Percentiles rank a stretch among this genome's conserved stretches.
These are phyloP conservation scores for Brachionus calyciflorus DNA, from an alignment of 1,140 invertebrate genomes.

Conservation along the genomic window DNA sequence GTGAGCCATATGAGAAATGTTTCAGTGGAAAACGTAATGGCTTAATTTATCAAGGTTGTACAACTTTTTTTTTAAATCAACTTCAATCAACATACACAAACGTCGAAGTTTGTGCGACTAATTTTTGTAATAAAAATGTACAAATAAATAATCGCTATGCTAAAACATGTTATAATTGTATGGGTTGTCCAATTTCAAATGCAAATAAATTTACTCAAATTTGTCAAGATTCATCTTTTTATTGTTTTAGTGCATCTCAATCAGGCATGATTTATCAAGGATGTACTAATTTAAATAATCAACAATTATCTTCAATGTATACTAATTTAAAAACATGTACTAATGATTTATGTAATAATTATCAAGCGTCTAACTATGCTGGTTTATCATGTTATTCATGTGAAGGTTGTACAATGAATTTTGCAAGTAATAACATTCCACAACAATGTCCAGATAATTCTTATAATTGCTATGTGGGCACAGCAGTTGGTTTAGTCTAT, in stretches of 20 bases:
- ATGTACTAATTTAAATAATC: neutral
- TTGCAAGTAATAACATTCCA: neutral
- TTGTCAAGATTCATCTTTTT: neutral
- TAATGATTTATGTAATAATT: neutral
- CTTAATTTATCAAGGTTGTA: conserved; percentile 26
- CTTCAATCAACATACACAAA: neutral
- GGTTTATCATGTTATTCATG: neutral
- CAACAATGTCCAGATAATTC: conserved; percentile 6
- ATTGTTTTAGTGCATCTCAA: conserved; percentile 2
- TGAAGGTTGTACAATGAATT: neutral
- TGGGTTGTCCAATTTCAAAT: neutral
- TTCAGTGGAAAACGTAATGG: conserved; percentile 12
- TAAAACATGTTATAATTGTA: neutral
- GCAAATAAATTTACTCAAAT: conserved; percentile 23
- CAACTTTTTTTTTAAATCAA: neutral
- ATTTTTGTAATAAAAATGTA: conserved; percentile 32
- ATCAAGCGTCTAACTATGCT: neutral
- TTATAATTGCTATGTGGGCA: conserved; percentile 17
- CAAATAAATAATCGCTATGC: neutral
- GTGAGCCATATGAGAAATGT: neutral
- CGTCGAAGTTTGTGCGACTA: neutral
- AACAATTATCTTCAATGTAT: neutral
- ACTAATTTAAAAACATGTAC: neutral
- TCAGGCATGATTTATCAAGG: conserved; percentile 34
- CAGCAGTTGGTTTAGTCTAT: neutral